Conservation (phyloP, 30 jellyfish, hydroid and myxozoan species). For the Phacellophora camtschatica region DNA sequence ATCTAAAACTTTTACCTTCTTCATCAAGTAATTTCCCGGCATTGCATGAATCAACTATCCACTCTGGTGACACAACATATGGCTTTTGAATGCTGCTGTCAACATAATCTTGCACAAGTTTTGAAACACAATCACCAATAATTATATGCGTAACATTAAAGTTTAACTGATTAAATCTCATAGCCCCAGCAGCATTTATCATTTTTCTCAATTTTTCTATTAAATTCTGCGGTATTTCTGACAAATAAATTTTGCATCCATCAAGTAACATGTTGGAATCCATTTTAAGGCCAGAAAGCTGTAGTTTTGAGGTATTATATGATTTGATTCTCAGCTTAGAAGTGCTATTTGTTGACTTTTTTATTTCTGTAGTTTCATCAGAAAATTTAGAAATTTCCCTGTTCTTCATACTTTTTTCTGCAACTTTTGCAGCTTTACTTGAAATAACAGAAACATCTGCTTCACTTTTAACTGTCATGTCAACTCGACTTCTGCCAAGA, state of each 20-base stretch:
- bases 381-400: conserved; percentile 2
- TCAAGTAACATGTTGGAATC: conserved; percentile 63
- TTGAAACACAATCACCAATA: conserved; percentile 56
- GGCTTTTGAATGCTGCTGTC: conserved; percentile 65
- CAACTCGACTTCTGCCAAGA: not conserved
- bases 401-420: conserved; percentile 59
- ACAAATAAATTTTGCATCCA: conserved; percentile 76
- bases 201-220: conserved; percentile 59
- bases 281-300: not conserved
- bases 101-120: conserved; percentile 17
- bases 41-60: conserved; percentile 85
- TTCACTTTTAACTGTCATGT: conserved; percentile 41
- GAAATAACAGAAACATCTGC: not conserved
- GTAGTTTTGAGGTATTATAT: conserved; percentile 16
- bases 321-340: conserved; percentile 2
- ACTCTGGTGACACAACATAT: conserved; percentile 75
- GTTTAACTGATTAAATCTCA: conserved; percentile 48
- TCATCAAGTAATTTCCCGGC: conserved; percentile 50
- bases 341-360: not conserved
- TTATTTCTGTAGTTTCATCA: not conserved
- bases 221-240: conserved; percentile 45
- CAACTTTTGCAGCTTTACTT: conserved; percentile 86
- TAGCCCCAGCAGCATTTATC: conserved; percentile 86
- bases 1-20: conserved; percentile 87
- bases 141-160: conserved; percentile 82